Evolutionary conservation across 2,888 invertebrate genomes (phyloP).

Genomic region (Meiosimyza platycephala): DNA sequence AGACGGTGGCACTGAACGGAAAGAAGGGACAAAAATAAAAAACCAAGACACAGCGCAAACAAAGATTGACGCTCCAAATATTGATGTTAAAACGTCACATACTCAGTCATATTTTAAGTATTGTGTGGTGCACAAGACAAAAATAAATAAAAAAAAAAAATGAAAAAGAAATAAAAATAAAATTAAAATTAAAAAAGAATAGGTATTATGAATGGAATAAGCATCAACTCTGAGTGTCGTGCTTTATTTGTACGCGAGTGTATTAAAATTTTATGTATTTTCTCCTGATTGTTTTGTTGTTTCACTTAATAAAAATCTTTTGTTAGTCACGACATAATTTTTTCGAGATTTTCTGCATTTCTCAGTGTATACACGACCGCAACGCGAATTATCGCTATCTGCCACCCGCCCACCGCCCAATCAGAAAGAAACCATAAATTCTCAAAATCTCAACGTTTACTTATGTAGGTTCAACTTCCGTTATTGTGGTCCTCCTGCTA

Average conservation of each 20-base stretch:
- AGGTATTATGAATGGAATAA: background rate
- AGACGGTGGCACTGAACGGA: background rate
- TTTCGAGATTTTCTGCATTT: background rate
- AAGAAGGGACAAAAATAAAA: background rate
- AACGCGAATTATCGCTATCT: background rate
- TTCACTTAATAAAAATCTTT: background rate
- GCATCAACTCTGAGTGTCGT: no score
- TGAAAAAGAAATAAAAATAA: slow-evolving; percentile 27
- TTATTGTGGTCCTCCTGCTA: no score
- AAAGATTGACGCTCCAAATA: background rate
- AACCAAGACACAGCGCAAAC: background rate
- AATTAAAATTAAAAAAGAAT: slow-evolving; percentile 5
- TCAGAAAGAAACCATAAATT: background rate
- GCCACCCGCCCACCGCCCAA: background rate
- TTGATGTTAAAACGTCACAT: slow-evolving; percentile 19
- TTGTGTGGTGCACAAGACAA: slow-evolving; percentile 3
- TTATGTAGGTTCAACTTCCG: no score
- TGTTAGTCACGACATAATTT: background rate
- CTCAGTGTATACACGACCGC: background rate
- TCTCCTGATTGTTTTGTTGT: no score
- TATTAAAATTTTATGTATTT: background rate
- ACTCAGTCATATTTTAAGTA: slow-evolving; percentile 25
- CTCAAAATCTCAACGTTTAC: background rate
- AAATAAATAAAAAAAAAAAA: slow-evolving; percentile 27
- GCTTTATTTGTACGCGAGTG: background rate